phyloP scores from a whole-genome alignment of 2,797 vertebrate genomes.

The Pangasius sanitwongsei region DNA sequence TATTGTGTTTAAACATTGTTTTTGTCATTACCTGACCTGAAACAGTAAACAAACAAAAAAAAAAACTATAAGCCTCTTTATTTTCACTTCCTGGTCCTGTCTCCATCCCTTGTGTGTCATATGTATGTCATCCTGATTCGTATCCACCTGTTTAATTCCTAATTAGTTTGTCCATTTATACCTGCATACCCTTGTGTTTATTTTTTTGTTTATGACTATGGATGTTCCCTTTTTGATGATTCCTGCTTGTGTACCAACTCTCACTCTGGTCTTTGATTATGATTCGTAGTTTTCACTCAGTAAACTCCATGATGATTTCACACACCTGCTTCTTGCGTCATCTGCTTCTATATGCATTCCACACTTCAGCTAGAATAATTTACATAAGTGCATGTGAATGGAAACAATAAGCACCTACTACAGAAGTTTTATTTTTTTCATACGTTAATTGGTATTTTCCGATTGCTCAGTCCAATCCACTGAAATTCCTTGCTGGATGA shows the following conservation, averaged over 20 bases:
- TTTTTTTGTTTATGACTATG: neutral
- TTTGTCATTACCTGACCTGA: neutral
- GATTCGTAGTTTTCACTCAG: neutral
- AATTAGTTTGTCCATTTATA: neutral
- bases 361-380: neutral
- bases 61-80: neutral
- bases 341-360: neutral
- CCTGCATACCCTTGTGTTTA: neutral
- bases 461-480: neutral
- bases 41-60: neutral
- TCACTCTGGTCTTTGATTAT: neutral
- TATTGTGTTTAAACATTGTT: neutral
- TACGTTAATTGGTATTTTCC: neutral
- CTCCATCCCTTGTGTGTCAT: neutral
- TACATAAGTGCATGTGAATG: neutral
- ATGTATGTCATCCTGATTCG: too few relatives aligned
- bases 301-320: neutral
- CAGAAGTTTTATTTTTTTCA: neutral
- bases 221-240: neutral
- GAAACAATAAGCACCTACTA: neutral
- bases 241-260: neutral
- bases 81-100: neutral
- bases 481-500: neutral
- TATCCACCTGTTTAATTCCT: too few relatives aligned
- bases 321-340: neutral